Percentiles rank a stretch among this genome's conserved stretches.
Conservation (phyloP, 2,888 invertebrate genomes). For the Eristalis intricaria region DNA sequence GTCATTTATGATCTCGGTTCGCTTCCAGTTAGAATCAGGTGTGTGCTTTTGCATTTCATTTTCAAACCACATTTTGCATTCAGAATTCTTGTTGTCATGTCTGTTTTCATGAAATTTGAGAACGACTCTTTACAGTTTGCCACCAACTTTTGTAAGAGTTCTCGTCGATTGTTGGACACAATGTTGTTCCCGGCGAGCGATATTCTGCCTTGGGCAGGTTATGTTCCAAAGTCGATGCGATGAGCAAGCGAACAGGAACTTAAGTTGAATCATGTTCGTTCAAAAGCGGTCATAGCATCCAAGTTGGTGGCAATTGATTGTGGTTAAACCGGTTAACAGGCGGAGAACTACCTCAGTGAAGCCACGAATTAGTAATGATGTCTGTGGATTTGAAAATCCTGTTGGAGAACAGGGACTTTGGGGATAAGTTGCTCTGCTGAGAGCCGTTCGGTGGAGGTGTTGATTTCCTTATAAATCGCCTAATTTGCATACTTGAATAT, state of each 20-base stretch:
- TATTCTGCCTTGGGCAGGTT: background rate
- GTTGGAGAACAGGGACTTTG: background rate
- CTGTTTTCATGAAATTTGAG: background rate
- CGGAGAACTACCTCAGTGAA: background rate
- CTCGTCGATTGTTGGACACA: background rate
- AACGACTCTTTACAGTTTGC: background rate
- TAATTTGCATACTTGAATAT: too few species aligned
- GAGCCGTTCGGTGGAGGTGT: too few species aligned
- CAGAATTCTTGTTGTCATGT: background rate
- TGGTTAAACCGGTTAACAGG: background rate
- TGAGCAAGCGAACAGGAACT: background rate
- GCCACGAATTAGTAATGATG: background rate
- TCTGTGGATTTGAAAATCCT: background rate
- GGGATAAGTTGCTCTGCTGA: background rate
- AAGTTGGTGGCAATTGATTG: background rate
- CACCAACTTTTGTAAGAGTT: background rate
- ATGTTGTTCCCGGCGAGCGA: background rate
- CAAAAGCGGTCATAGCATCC: background rate
- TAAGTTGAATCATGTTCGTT: background rate
- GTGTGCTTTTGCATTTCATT: background rate
- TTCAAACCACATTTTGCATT: background rate
- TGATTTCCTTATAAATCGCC: too few species aligned
- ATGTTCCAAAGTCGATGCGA: background rate
- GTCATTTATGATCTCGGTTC: background rate
- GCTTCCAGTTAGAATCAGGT: background rate